A percentile compares a stretch with the other conserved stretches of the same genome.
phyloP scores from a whole-genome alignment of 1,140 invertebrate species.

The Atta colombica region DNA sequence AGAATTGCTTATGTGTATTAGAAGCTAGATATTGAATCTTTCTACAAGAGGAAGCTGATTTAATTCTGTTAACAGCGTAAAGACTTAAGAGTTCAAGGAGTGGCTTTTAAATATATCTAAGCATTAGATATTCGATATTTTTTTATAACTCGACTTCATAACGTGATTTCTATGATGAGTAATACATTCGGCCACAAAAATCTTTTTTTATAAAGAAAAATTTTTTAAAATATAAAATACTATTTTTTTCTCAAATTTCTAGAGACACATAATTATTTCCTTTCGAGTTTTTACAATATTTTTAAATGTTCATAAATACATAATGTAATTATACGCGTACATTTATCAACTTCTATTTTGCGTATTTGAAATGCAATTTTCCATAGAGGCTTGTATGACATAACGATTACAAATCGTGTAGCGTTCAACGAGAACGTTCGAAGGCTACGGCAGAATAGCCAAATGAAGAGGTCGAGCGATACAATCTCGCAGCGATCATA shows the following conservation, averaged over 20 bases:
- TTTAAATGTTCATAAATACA: background rate
- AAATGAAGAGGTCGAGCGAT: slow-evolving; percentile 75
- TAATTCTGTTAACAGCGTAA: slow-evolving; percentile 20
- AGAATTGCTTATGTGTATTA: slow-evolving; percentile 8
- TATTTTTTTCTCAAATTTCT: background rate
- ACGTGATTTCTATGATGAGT: background rate
- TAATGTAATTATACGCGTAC: background rate
- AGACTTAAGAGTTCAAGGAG: background rate
- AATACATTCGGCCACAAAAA: background rate
- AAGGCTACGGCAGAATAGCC: slow-evolving; percentile 32
- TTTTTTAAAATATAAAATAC: background rate
- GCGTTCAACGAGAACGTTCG: slow-evolving; percentile 69
- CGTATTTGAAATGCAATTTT: slow-evolving; percentile 34
- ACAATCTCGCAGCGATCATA: slow-evolving; percentile 73
- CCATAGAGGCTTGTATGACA: slow-evolving; percentile 59
- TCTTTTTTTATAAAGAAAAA: background rate
- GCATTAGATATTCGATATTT: slow-evolving; percentile 73
- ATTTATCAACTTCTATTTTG: background rate
- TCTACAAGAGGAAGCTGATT: background rate
- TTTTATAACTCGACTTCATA: slow-evolving; percentile 7
- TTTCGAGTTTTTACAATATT: background rate
- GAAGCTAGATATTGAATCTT: slow-evolving; percentile 27
- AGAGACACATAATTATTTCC: background rate
- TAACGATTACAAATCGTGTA: slow-evolving; percentile 69
- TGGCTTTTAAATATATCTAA: background rate